phyloP scores from a whole-genome alignment of 2,113 vertebrate species.

The Orientallactaga bullata region DNA sequence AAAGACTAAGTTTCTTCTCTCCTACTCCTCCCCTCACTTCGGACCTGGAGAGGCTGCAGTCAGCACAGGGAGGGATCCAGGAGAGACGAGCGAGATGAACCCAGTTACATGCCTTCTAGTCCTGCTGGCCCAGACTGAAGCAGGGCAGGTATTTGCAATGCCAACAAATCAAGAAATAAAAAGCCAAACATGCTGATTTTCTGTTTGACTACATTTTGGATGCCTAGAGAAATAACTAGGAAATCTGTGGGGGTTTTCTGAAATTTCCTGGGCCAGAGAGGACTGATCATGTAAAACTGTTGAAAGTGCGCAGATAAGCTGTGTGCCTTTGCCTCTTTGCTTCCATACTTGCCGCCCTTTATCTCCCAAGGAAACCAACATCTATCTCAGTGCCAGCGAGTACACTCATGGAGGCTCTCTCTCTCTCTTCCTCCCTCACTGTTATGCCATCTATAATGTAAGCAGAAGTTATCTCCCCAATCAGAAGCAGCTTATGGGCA shows the following conservation, averaged over 20 bases:
- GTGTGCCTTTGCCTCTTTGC: too few species aligned
- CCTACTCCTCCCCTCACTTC: not conserved
- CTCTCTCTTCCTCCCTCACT: too few species aligned
- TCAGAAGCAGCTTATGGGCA: too few species aligned
- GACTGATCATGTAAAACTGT: too few species aligned
- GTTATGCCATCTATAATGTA: too few species aligned
- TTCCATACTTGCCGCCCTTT: too few species aligned
- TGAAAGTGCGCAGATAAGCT: too few species aligned
- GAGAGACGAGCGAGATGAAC: not conserved
- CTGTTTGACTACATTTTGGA: not conserved
- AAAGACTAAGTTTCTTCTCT: not conserved
- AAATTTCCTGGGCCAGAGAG: slow-evolving; percentile 25
- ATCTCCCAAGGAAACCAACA: too few species aligned
- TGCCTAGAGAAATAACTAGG: not conserved
- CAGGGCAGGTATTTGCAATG: not conserved
- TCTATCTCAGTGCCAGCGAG: too few species aligned
- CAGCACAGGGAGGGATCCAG: not conserved
- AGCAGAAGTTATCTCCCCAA: too few species aligned
- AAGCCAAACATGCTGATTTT: not conserved
- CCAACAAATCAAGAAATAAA: not conserved
- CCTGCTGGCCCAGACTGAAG: not conserved
- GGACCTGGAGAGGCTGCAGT: not conserved
- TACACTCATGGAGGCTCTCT: too few species aligned
- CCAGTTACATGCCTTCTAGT: not conserved
- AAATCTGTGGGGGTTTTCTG: not conserved